These are phyloP conservation scores for Xenopus laevis DNA, from an alignment of 2,113 vertebrate genomes.

Conservation along the genomic window DNA sequence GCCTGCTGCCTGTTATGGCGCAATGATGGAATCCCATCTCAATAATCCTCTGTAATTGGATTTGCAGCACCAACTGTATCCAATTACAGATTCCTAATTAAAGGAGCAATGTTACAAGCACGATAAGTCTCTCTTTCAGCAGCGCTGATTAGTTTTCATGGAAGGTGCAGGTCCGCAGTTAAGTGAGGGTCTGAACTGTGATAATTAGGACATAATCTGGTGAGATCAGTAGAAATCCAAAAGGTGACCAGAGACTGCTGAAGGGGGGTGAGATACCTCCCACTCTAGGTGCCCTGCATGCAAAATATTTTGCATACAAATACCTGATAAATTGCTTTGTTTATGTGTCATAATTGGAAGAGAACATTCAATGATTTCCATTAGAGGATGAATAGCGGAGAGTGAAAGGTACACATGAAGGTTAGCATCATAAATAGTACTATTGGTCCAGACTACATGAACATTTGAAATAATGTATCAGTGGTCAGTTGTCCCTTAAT, in stretches of 20 bases:
- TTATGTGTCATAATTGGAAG: no score
- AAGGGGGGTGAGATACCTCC: no score
- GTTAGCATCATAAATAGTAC: no score
- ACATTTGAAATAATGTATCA: no score
- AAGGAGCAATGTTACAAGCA: conserved; percentile 54
- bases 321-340: no score
- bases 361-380: no score
- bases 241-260: neutral
- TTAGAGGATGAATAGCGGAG: no score
- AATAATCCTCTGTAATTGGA: conserved; percentile 60
- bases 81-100: conserved; percentile 64
- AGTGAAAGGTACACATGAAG: no score
- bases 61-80: conserved; percentile 52
- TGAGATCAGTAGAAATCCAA: neutral
- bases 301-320: no score
- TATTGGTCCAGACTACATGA: no score
- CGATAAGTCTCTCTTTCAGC: conserved; percentile 51
- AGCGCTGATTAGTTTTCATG: conserved; percentile 55
- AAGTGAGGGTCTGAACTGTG: conserved; percentile 49
- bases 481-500: no score
- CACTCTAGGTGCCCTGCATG: no score
- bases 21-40: conserved; percentile 4
- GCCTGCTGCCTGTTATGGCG: neutral
- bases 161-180: conserved; percentile 46
- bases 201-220: conserved; percentile 38